A percentile compares a stretch with the other conserved stretches of the same genome.
These are phyloP conservation scores for Tupaia chinensis DNA, from an alignment of 2,113 vertebrate species.

Conservation along the genomic window DNA sequence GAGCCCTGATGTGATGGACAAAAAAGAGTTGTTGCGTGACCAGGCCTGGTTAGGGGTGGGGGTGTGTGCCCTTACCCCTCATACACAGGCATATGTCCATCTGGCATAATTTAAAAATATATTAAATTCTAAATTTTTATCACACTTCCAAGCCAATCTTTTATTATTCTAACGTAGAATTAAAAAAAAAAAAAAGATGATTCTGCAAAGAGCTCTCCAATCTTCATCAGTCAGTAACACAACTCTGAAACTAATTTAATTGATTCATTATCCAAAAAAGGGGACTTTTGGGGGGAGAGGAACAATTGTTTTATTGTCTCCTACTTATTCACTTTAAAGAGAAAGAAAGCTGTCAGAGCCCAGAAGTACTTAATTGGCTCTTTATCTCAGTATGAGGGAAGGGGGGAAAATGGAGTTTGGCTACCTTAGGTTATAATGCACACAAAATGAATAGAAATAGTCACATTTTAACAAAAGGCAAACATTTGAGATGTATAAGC, in stretches of 20 bases:
- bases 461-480: neutral
- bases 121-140: slow-evolving; percentile 1
- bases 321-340: slow-evolving; percentile 49
- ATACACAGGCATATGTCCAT: too few relatives aligned
- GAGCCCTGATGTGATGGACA: too few relatives aligned
- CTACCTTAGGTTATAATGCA: neutral
- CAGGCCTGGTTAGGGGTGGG: too few relatives aligned
- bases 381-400: neutral
- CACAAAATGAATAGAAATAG: neutral
- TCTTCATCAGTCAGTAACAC: neutral
- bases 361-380: neutral
- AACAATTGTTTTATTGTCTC: neutral
- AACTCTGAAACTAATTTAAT: neutral
- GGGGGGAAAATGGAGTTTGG: neutral
- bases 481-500: neutral
- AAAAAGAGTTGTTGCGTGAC: too few relatives aligned
- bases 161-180: slow-evolving; percentile 48
- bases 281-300: neutral
- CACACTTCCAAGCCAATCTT: neutral
- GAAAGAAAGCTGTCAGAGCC: neutral
- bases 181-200: neutral
- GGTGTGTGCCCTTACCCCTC: too few relatives aligned
- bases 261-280: neutral
- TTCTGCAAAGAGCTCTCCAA: slow-evolving; percentile 10
- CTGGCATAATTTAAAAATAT: too few relatives aligned